Base-by-base conservation (phyloP, 2,797 vertebrate species). In the Pelodytes ibericus region DNA sequence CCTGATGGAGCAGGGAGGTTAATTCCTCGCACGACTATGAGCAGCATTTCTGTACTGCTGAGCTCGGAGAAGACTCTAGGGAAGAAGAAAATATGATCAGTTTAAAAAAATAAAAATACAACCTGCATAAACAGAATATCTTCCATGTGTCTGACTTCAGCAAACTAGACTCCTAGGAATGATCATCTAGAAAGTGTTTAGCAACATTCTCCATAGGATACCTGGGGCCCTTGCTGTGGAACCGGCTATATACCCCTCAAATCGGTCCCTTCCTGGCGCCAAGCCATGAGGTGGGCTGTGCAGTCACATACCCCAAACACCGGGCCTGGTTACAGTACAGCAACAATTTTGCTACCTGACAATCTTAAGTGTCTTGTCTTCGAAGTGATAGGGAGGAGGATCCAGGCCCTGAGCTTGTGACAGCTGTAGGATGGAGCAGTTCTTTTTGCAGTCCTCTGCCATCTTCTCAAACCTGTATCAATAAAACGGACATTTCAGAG, bases 11-110 rank as follows among this genome's bases (percentile, higher is more conserved):
- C 94, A 53, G 96, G 97, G 62, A 99, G 92, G 83, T 99, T 99
- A 90, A 99, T 96, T 26, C 94, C 97, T 80, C 92, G 94, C 27
- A 97, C 94, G n/a, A 99, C 86, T 49, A 94, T 73, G 10, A 99
- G 92, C 36, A 98, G 94, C 97, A 99, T 96, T 84, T 98, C 97
- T 62, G 95, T 98, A 83, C 97, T 99, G 89, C 92, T 99, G 82
- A 99, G 94, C 74, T 99, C 97, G 29, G 97, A 95, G 89, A 98
- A 98, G 79, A 99, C 96, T 88, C 97, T 99, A 85, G 30, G 57
- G 63, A 71, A 80, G 63, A 53, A 41, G 9, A 30, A n/a, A 9
- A 8, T 59, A 10, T 4, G 13, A 59, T 24, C 26, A 22, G 16
- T 18, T n/a, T 4, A 60, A 30, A 18, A 8, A 22, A 1, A 1